Percentiles rank a stretch among this genome's conserved stretches.
phyloP scores from a whole-genome alignment of 1,140 invertebrate genomes.

The Drosophila prosaltans region DNA sequence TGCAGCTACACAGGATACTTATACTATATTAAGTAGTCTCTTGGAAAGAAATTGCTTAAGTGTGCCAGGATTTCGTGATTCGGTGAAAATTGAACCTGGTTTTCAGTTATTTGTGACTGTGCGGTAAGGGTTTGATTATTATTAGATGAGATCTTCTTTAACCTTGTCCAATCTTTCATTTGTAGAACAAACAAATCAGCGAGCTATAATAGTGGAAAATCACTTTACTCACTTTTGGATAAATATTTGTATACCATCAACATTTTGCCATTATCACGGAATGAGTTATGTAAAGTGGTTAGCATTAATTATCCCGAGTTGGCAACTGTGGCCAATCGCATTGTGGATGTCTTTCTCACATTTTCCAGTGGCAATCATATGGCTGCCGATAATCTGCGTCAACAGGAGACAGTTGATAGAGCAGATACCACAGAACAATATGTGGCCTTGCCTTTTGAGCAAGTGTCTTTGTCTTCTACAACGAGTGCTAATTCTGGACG shows the following conservation, averaged over 20 bases:
- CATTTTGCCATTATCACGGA: constrained; percentile 89
- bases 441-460: constrained; percentile 68
- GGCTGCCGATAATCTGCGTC: constrained; percentile 83
- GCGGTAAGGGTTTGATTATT: constrained; percentile 85
- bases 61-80: constrained; percentile 94
- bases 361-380: constrained; percentile 89
- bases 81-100: constrained; percentile 89
- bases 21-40: constrained; percentile 92
- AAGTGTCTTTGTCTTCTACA: constrained; percentile 39
- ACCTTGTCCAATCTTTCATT: constrained; percentile 12
- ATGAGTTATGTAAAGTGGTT: constrained; percentile 89
- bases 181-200: constrained; percentile 83
- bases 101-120: constrained; percentile 97
- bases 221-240: constrained; percentile 87
- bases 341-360: constrained; percentile 93
- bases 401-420: constrained; percentile 63
- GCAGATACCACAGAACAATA: constrained; percentile 70
- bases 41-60: constrained; percentile 92
- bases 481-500: constrained; percentile 83
- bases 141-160: neutral
- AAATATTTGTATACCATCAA: constrained; percentile 93
- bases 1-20: constrained; percentile 95
- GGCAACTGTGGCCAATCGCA: constrained; percentile 89
- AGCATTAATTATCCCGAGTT: constrained; percentile 89
- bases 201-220: constrained; percentile 84